Evolutionary conservation across 1,140 invertebrate genomes (phyloP).

Genomic region (Yoshiicerus persimilis): DNA sequence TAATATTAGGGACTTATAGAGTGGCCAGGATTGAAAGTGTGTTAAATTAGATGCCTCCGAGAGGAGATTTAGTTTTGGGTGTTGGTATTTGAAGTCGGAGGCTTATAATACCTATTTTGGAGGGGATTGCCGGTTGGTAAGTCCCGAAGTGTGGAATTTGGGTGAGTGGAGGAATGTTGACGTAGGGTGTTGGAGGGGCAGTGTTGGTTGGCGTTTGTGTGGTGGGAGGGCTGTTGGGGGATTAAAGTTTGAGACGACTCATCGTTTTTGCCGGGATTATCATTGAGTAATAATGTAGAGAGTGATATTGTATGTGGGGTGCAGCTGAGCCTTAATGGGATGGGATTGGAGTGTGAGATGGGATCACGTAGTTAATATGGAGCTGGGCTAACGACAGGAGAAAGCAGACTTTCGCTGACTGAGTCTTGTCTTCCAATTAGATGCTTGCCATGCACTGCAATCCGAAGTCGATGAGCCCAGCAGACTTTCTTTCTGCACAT

Average conservation of each 20-base stretch:
- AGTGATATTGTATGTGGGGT: not conserved
- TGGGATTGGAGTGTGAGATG: not conserved
- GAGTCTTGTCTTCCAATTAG: not conserved
- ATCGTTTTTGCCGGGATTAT: not conserved
- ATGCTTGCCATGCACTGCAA: not conserved
- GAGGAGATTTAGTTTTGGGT: no score
- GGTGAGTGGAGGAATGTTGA: no score
- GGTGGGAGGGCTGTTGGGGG: not conserved
- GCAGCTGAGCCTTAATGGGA: not conserved
- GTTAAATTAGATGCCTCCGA: no score
- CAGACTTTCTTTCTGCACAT: not conserved
- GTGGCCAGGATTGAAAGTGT: no score
- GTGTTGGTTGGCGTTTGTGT: not conserved
- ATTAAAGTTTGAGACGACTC: not conserved
- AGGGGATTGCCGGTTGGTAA: no score
- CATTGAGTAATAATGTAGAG: not conserved
- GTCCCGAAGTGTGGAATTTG: no score
- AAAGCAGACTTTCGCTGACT: not conserved
- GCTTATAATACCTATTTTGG: no score
- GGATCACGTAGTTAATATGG: not conserved
- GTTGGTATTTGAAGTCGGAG: no score
- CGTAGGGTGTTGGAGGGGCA: no score
- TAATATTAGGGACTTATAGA: no score
- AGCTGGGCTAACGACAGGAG: not conserved
- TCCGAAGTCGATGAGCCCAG: not conserved